phyloP scores from a whole-genome alignment of 1,140 invertebrate genomes.

The Drosophila willistoni region DNA sequence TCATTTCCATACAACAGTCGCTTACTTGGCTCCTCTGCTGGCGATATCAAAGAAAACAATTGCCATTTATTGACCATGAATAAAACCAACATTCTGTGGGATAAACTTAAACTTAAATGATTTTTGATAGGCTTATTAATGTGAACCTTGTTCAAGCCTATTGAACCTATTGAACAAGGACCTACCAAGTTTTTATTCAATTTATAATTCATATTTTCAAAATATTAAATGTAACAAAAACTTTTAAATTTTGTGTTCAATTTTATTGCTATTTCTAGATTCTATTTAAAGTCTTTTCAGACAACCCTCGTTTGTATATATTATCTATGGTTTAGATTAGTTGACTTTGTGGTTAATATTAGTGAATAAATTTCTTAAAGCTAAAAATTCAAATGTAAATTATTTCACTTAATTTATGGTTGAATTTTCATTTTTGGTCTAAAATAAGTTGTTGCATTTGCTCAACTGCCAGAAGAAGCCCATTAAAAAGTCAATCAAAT shows the following conservation, averaged over 20 bases:
- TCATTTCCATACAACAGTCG: too few relatives aligned
- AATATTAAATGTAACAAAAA: too few relatives aligned
- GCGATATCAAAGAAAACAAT: too few relatives aligned
- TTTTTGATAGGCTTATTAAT: too few relatives aligned
- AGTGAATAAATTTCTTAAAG: not conserved
- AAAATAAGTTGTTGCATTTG: conserved; percentile 40
- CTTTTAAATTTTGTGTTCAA: not conserved
- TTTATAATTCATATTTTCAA: too few relatives aligned
- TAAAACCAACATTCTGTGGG: too few relatives aligned
- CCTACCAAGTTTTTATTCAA: too few relatives aligned
- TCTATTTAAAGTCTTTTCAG: not conserved
- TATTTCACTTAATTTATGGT: conserved; percentile 52
- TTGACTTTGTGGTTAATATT: conserved; percentile 9
- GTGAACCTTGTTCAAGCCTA: too few relatives aligned
- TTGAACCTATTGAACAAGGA: too few relatives aligned
- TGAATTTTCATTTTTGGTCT: conserved; percentile 47
- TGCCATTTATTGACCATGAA: too few relatives aligned
- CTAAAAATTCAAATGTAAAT: conserved; percentile 31
- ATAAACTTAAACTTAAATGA: too few relatives aligned
- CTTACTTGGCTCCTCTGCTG: too few relatives aligned
- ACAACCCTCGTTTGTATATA: not conserved
- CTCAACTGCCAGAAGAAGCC: conserved; percentile 29
- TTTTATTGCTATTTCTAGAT: not conserved
- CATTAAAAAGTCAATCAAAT: conserved; percentile 72
- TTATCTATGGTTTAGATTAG: not conserved